Conservation (phyloP, 2,797 vertebrate genomes). For the Hapalemur alaotrensis region DNA sequence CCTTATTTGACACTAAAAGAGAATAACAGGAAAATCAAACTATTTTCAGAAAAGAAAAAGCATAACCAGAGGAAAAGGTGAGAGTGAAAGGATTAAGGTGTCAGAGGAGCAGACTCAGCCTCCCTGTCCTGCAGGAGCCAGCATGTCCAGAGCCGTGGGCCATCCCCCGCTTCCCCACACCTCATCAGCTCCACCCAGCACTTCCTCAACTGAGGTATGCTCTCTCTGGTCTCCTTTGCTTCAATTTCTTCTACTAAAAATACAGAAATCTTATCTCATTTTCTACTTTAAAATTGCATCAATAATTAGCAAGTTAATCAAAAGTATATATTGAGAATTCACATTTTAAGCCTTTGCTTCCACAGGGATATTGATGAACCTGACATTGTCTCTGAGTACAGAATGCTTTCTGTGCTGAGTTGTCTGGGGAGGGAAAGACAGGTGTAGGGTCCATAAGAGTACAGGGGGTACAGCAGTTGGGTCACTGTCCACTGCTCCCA, state of each 20-base stretch:
- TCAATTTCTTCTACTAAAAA: not conserved
- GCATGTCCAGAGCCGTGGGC: fast-evolving
- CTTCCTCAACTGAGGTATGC: not conserved
- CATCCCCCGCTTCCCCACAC: fast-evolving
- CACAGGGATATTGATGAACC: not conserved
- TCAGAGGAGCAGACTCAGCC: not conserved
- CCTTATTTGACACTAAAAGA: not conserved
- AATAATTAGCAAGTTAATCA: not conserved
- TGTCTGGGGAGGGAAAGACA: not conserved
- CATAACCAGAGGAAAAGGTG: not conserved
- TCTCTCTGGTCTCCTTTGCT: not conserved
- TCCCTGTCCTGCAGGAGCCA: fast-evolving
- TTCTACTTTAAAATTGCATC: not conserved
- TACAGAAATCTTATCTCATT: not conserved
- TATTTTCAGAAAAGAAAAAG: conserved; percentile 46
- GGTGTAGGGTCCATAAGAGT: not conserved
- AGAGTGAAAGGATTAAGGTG: not conserved
- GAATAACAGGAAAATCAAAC: conserved; percentile 78
- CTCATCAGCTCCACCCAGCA: fast-evolving
- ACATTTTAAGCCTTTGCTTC: not conserved
- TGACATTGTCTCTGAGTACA: not conserved
- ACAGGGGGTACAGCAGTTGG: fast-evolving
- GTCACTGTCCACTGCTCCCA: fast-evolving
- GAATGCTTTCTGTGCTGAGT: not conserved
- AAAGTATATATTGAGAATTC: not conserved